Conservation (phyloP, 1,140 invertebrate species). For the Bombus superbus region DNA sequence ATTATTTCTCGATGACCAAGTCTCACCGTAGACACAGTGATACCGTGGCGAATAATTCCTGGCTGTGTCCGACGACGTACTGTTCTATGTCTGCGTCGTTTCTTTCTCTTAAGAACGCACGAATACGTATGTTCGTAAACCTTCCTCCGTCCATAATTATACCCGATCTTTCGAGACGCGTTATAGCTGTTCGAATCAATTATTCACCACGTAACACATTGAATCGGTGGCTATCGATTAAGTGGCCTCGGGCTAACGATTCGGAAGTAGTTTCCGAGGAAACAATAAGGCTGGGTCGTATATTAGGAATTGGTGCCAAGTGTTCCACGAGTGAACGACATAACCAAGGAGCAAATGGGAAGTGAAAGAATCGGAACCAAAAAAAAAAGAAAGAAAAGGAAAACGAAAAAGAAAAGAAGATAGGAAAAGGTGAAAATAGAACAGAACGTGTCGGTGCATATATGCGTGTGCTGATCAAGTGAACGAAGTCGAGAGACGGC, state of each 20-base stretch:
- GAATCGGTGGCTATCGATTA: background rate
- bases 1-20: slow-evolving; percentile 1
- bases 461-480: slow-evolving; percentile 68
- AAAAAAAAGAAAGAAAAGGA: background rate
- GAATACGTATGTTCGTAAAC: no score
- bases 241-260: background rate
- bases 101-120: background rate
- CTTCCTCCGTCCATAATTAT: background rate
- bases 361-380: background rate
- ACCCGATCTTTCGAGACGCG: background rate
- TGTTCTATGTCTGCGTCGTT: background rate
- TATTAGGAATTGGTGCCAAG: slow-evolving; percentile 21
- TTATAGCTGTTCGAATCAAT: background rate
- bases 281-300: background rate
- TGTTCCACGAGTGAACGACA: slow-evolving; percentile 15
- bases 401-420: no score
- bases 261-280: background rate
- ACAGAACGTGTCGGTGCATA: slow-evolving; percentile 63
- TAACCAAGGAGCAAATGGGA: background rate
- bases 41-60: slow-evolving; percentile 14
- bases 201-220: slow-evolving; percentile 19
- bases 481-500: slow-evolving; percentile 52
- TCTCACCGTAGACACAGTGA: background rate
- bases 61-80: background rate
- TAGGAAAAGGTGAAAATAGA: background rate